phyloP scores from a whole-genome alignment of 2,797 vertebrate species.

The Cossypha niveicapilla region DNA sequence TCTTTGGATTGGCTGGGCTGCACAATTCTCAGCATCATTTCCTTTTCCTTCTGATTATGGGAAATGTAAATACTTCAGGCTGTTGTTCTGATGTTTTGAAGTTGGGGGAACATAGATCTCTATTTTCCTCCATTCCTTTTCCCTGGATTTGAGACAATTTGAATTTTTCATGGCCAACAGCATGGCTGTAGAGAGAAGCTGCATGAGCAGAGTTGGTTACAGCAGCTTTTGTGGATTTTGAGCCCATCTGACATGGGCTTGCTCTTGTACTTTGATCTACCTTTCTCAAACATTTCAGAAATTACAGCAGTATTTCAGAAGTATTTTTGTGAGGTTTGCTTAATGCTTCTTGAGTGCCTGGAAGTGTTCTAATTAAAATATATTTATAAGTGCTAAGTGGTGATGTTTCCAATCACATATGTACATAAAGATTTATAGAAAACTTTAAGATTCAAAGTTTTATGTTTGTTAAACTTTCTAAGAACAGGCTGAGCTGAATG shows the following conservation, averaged over 20 bases:
- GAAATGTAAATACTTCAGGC: constrained; percentile 32
- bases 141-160: not conserved
- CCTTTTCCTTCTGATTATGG: constrained; percentile 35
- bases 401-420: not conserved
- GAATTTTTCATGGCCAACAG: not conserved
- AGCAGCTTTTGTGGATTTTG: not conserved
- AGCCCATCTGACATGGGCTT: not conserved
- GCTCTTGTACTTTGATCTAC: not conserved
- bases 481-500: not conserved
- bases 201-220: not conserved
- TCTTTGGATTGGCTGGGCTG: not conserved
- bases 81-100: not conserved
- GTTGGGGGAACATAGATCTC: not conserved
- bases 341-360: not conserved
- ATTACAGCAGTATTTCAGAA: not conserved
- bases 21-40: constrained; percentile 7
- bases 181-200: not conserved
- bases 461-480: not conserved
- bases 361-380: not conserved
- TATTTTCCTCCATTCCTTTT: not conserved
- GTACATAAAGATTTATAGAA: not conserved
- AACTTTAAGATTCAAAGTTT: not conserved
- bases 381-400: not conserved
- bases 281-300: not conserved
- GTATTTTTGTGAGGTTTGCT: not conserved